Conservation (phyloP, 2,888 invertebrate genomes). For the Plutella xylostella region DNA sequence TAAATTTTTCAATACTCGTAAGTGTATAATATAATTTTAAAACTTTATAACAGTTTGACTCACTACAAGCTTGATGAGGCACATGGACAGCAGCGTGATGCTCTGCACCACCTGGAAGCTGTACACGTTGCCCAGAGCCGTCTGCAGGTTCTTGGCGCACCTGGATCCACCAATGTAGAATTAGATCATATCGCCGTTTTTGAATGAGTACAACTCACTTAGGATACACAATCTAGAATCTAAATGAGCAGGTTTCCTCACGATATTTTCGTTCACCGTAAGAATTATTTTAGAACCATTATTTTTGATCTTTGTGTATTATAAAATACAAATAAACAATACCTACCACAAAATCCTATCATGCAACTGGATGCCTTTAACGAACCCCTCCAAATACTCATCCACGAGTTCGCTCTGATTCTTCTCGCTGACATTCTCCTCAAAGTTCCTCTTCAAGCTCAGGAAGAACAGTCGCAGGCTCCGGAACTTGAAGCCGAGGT, state of each 20-base stretch:
- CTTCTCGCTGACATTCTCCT: constrained; percentile 19
- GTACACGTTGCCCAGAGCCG: constrained; percentile 34
- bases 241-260: no score
- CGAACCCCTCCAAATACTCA: constrained; percentile 29
- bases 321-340: no score
- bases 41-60: no score
- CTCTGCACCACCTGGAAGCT: constrained; percentile 37
- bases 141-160: constrained; percentile 36
- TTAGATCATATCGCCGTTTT: not conserved
- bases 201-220: no score
- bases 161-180: constrained; percentile 19
- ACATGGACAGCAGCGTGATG: constrained; percentile 30
- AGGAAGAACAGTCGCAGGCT: constrained; percentile 30
- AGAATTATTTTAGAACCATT: no score
- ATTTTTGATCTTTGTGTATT: no score
- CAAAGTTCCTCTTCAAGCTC: constrained; percentile 22
- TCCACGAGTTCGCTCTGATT: constrained; percentile 18
- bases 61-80: constrained; percentile 37
- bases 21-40: no score
- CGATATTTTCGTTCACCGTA: no score
- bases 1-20: no score
- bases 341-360: constrained; percentile 38
- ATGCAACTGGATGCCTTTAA: constrained; percentile 36
- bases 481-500: constrained; percentile 33
- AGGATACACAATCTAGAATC: no score